A percentile compares a stretch with the other conserved stretches of the same genome.
Conservation (phyloP, 2,888 invertebrate genomes). For the Deilephila porcellus region DNA sequence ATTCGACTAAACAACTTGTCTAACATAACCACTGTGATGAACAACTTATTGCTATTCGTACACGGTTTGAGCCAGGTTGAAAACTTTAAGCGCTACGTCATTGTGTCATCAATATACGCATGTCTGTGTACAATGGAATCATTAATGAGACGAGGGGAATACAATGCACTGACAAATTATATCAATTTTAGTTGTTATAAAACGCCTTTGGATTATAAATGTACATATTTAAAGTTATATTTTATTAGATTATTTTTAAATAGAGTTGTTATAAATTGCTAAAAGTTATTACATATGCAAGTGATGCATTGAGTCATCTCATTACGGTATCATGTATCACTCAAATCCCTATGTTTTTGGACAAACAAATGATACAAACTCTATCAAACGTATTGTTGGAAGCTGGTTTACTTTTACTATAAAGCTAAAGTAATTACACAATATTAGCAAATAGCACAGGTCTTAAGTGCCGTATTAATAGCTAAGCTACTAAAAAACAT, state of each 20-base stretch:
- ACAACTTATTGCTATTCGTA: slow-evolving; percentile 9
- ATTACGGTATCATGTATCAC: too few relatives aligned
- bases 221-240: too few relatives aligned
- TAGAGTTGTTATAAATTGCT: too few relatives aligned
- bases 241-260: too few relatives aligned
- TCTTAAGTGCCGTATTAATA: neutral
- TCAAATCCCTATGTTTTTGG: too few relatives aligned
- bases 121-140: neutral
- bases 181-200: too few relatives aligned
- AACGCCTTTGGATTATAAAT: too few relatives aligned
- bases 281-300: too few relatives aligned
- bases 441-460: slow-evolving; percentile 1
- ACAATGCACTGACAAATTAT: neutral
- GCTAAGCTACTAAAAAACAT: neutral
- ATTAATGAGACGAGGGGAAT: neutral
- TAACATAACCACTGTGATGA: neutral
- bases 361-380: neutral
- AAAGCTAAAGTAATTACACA: neutral
- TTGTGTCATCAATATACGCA: slow-evolving; percentile 3
- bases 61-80: slow-evolving; percentile 3
- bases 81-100: neutral
- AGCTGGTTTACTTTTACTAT: neutral
- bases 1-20: slow-evolving; percentile 1
- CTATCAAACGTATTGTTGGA: neutral
- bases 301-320: too few relatives aligned